These are phyloP conservation scores for Torymus tubicola DNA, from an alignment of 2,888 invertebrate species.

Conservation along the genomic window DNA sequence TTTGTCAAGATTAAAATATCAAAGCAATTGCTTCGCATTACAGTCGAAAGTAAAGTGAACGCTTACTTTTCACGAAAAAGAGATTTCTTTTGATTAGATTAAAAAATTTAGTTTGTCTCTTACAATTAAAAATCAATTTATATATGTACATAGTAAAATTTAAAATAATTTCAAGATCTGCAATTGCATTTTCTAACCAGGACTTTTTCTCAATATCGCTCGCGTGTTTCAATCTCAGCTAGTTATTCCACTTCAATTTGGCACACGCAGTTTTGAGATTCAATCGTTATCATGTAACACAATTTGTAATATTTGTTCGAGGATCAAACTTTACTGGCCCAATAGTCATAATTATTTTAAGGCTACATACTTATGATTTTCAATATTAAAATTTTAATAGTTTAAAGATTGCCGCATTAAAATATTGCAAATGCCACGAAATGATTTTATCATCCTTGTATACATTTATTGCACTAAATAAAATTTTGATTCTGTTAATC, in stretches of 20 bases:
- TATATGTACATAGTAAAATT: conserved; percentile 39
- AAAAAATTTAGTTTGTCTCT: too few species aligned
- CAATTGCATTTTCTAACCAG: conserved; percentile 35
- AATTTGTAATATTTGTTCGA: conserved; percentile 44
- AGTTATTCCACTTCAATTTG: conserved; percentile 49
- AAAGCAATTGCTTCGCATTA: too few species aligned
- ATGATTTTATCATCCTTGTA: neutral
- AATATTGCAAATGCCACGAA: neutral
- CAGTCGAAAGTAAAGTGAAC: too few species aligned
- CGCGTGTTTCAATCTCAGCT: conserved; percentile 50
- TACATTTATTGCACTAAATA: too few species aligned
- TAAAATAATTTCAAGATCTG: conserved; percentile 16
- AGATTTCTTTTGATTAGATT: too few species aligned
- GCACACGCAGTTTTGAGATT: conserved; percentile 55
- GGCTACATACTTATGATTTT: conserved; percentile 37
- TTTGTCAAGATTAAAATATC: neutral
- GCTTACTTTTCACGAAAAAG: too few species aligned
- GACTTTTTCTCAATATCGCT: conserved; percentile 19
- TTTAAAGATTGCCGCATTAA: neutral
- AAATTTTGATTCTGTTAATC: too few species aligned
- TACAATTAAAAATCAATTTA: conserved; percentile 15
- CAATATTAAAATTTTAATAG: conserved; percentile 31
- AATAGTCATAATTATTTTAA: conserved; percentile 32
- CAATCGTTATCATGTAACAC: conserved; percentile 39
- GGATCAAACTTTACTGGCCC: conserved; percentile 50